Evolutionary conservation across 2,888 invertebrate species (phyloP), one percentile per base, ranked within the genome.

Genomic region (Lepidocyrtoides sp.): DNA sequence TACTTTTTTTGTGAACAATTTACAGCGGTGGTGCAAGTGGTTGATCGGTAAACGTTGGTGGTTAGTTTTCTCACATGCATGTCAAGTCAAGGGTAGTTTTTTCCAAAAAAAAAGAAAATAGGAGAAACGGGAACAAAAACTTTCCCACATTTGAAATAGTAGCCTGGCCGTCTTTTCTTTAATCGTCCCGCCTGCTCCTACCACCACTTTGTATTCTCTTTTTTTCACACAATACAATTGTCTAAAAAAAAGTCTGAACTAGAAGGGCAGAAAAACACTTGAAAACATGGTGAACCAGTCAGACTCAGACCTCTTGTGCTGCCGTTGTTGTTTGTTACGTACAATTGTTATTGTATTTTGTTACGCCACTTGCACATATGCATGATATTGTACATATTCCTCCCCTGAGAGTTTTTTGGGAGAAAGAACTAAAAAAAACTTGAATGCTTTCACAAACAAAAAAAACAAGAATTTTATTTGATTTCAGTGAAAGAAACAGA

Each of bases 271-370:
- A 44, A 20, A 2, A 1, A n/a, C 51, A 29, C 54, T 32, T 51
- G 23, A 48, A 12, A 36, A 36, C n/a, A 57, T 8, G 14, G 14
- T 17, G 20, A 29, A 4, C 66, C 29, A 17, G 1, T 17, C 48
- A 23, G n/a, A n/a, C n/a, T n/a, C 12, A 4, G 12, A 26, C 26
- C 75, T 77, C 48, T 23, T 77, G 75, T 48, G 75, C n/a, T 77
- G 41, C n/a, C 54, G 32, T 29, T 77, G 41, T 29, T 79, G n/a
- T n/a, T n/a, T n/a, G n/a, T n/a, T n/a, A n/a, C n/a, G n/a, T n/a
- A 23, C 44, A 41, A 83, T 89, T 89, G 89, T 83, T 89, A 60
- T 82, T n/a, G 83, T 60, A 89, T 83, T 89, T 83, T 81, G 89
- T 89, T 89, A 72, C 89, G 88, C 63, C 51, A 69, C 79, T 89